phyloP scores from a whole-genome alignment of 1,140 invertebrate genomes.

The Drosophila baimaii region DNA sequence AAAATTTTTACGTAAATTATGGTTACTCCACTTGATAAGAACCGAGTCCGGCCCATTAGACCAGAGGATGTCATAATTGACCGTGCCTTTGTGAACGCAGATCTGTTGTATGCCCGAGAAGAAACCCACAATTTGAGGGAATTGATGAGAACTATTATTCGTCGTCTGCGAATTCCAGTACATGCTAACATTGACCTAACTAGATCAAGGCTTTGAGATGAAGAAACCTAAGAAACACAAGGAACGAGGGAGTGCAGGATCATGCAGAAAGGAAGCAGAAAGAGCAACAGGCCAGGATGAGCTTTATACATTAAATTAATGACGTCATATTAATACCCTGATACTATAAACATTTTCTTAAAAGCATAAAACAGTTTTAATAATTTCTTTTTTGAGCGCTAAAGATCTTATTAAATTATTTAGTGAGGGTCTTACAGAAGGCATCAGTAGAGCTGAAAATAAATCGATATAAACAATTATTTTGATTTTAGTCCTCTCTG shows the following conservation, averaged over 20 bases:
- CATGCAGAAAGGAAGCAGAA: neutral
- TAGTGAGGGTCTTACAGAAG: too few species aligned
- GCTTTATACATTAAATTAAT: neutral
- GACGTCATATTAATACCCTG: too few species aligned
- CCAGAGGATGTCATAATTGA: neutral
- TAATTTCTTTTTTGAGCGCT: too few species aligned
- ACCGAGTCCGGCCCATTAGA: neutral
- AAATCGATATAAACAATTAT: too few species aligned
- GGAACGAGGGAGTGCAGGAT: neutral
- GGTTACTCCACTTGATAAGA: neutral
- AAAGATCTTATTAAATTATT: too few species aligned
- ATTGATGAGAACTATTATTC: neutral
- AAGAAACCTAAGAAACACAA: too few species aligned
- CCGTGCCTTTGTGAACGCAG: neutral
- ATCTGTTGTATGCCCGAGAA: neutral
- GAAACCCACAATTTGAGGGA: neutral
- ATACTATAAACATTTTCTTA: too few species aligned
- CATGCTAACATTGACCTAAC: neutral
- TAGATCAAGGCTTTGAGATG: neutral
- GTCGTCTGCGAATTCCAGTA: neutral
- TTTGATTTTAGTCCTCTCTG: too few species aligned
- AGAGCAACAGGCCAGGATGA: neutral
- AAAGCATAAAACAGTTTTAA: too few species aligned
- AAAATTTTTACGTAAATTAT: neutral
- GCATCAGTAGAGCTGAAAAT: too few species aligned